phyloP scores from a whole-genome alignment of 2,113 vertebrate species.

The Coptodon bakossiorum region DNA sequence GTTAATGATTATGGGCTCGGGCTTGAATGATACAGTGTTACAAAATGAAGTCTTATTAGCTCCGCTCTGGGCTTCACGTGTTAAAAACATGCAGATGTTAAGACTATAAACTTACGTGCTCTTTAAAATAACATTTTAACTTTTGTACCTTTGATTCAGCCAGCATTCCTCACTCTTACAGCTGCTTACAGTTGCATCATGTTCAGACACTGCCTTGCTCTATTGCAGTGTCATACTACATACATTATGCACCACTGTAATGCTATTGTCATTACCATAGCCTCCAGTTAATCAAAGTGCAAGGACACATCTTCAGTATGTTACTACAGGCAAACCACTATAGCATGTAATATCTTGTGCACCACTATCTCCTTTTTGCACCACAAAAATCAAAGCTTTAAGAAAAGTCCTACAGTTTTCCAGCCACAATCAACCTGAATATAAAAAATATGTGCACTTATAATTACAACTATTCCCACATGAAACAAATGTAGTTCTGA shows the following conservation, averaged over 20 bases:
- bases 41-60: background rate
- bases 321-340: background rate
- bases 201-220: background rate
- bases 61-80: background rate
- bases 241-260: background rate
- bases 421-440: background rate
- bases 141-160: background rate
- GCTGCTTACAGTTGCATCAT: background rate
- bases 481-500: background rate
- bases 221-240: background rate
- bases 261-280: background rate
- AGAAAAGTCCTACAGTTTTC: background rate
- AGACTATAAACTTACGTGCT: accelerated
- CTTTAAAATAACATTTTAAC: background rate
- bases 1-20: slow-evolving; percentile 1
- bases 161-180: background rate
- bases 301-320: background rate
- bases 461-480: background rate
- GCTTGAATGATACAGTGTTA: background rate
- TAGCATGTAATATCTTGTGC: accelerated
- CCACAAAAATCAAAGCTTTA: background rate
- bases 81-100: background rate
- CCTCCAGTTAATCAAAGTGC: background rate
- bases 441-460: background rate
- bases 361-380: background rate